Percentiles rank a stretch among this genome's conserved stretches.
Evolutionary conservation across 1,140 invertebrate genomes (phyloP).

Genomic region (Epicauta chinensis): DNA sequence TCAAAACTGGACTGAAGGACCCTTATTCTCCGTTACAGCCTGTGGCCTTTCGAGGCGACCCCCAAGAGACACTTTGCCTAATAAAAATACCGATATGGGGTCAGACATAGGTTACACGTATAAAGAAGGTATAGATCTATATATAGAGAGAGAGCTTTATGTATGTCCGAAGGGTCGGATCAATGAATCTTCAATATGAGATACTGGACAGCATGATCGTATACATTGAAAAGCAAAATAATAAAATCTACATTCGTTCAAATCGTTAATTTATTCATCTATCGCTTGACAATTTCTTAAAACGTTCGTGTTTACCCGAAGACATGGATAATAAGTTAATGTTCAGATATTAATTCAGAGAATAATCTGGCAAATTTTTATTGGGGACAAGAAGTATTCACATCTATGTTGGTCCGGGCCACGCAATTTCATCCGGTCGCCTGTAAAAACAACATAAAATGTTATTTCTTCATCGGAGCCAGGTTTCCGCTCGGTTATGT

Average conservation of each 20-base stretch:
- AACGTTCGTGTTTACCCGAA: conserved; percentile 20
- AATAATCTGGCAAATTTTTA: conserved; percentile 15
- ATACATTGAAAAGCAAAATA: no score
- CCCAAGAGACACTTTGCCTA: conserved; percentile 32
- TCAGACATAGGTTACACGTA: conserved; percentile 33
- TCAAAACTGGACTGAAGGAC: conserved; percentile 18
- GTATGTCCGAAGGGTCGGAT: no score
- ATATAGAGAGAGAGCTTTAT: neutral
- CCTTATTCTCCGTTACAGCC: conserved; percentile 19
- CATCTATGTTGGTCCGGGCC: no score
- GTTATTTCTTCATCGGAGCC: conserved; percentile 40
- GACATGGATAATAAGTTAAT: conserved; percentile 23
- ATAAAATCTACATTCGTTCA: no score
- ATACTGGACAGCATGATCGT: no score
- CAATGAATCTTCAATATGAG: no score
- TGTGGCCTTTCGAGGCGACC: conserved; percentile 34
- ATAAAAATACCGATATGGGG: conserved; percentile 40
- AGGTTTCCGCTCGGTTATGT: conserved; percentile 30
- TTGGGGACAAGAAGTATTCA: neutral
- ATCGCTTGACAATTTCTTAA: neutral
- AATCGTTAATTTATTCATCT: neutral
- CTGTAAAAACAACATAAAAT: conserved; percentile 39
- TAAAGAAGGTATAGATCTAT: conserved; percentile 21
- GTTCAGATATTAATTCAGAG: conserved; percentile 17
- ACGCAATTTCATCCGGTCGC: conserved; percentile 23